Conservation (phyloP, 2,113 vertebrate species). For the Bujurquina vittata region DNA sequence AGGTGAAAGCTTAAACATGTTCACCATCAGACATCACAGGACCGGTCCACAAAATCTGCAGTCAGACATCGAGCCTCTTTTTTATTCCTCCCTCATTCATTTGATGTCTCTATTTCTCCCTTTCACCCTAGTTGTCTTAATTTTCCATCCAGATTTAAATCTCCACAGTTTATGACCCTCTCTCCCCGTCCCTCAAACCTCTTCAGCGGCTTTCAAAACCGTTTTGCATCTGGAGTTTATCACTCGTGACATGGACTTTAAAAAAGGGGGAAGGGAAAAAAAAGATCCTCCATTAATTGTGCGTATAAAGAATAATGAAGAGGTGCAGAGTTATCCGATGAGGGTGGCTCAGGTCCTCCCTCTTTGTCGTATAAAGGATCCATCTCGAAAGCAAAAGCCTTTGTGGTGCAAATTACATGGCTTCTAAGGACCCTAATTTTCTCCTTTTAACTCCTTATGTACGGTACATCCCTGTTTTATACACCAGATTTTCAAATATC, state of each 20-base stretch:
- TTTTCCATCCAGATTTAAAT: constrained; percentile 46
- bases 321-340: constrained; percentile 51
- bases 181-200: constrained; percentile 48
- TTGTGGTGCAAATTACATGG: constrained; percentile 51
- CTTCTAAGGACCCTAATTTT: constrained; percentile 9
- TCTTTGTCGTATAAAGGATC: constrained; percentile 41
- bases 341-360: constrained; percentile 27
- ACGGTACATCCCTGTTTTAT: background rate
- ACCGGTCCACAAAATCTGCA: background rate
- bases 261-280: constrained; percentile 1
- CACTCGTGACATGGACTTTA: constrained; percentile 69
- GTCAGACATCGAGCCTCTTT: background rate
- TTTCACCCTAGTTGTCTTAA: constrained; percentile 3
- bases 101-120: constrained; percentile 41
- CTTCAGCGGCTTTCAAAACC: constrained; percentile 64
- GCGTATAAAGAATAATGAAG: constrained; percentile 63
- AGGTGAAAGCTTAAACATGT: background rate
- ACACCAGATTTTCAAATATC: background rate
- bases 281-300: constrained; percentile 64
- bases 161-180: constrained; percentile 52
- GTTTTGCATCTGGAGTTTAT: constrained; percentile 65
- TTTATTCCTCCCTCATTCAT: constrained; percentile 18
- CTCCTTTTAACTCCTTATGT: constrained; percentile 4
- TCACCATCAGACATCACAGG: constrained; percentile 10
- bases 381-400: constrained; percentile 39